Evolutionary conservation across 2,797 vertebrate species (phyloP).

Genomic region (Pyrocephalus nanus): DNA sequence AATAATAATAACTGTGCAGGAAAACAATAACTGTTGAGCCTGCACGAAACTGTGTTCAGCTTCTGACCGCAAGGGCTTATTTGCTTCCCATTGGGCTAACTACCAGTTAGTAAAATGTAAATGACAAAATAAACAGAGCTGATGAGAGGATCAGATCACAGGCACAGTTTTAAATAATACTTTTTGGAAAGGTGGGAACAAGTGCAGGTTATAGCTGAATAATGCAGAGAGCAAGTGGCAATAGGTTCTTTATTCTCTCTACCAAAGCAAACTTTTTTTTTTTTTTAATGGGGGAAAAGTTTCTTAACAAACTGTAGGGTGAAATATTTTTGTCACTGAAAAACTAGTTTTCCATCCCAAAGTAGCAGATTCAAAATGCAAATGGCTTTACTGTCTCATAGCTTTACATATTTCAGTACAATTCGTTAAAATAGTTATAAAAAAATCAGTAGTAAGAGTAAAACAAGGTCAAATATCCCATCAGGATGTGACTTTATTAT

Average conservation of each 20-base stretch:
- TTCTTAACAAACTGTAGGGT: not conserved
- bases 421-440: not conserved
- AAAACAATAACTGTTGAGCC: not conserved
- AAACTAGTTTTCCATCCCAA: not conserved
- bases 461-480: not conserved
- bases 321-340: not conserved
- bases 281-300: not conserved
- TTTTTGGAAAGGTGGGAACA: not conserved
- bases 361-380: not conserved
- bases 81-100: slow-evolving; percentile 25
- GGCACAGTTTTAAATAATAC: not conserved
- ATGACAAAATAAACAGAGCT: not conserved
- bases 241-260: not conserved
- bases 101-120: slow-evolving; percentile 30
- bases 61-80: not conserved
- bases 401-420: not conserved
- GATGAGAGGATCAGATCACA: not conserved
- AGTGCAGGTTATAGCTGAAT: not conserved
- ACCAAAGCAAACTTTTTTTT: not conserved
- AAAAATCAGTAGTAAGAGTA: not conserved
- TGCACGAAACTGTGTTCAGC: not conserved
- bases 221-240: not conserved
- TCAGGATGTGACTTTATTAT: not conserved
- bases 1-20: not conserved
- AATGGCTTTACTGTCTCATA: not conserved